Evolutionary conservation across 2,888 invertebrate species (phyloP), one percentile per base, ranked within the genome.

Genomic region (Ypsolopha scabrella): DNA sequence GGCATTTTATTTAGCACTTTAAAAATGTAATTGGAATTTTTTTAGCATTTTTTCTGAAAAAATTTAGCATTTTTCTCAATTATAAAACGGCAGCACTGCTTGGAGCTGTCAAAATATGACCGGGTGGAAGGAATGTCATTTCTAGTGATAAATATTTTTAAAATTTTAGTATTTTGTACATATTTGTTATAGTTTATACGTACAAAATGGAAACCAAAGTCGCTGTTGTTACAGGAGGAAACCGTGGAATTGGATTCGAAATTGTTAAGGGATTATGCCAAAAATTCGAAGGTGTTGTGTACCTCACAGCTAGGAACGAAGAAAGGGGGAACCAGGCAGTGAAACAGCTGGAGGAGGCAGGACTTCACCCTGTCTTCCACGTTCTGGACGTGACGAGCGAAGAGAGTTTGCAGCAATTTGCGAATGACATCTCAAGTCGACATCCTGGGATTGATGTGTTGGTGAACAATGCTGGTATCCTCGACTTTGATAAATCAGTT

Each of bases 401-500:
- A 60, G 74, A 80, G 7, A 93, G 92, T 65, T 80, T 93, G 54
- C 73, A 86, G 57, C 77, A 71, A 24, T 90, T 94, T 57, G 85
- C 85, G 41, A 77, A 88, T 54, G 87, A 88, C 65, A 75, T 94
- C 54, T 75, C 88, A 60, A 75, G 80, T 53, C 88, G 87, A 53
- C 87, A 93, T 70, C 89, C 89, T 36, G 92, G 93, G 24, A 80
- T 94, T 53, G 93, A 94, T 75, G 76, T 94, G 55, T 81, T 94
- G 49, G 88, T 94, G 56, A 94, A 94, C 73, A 94, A 94, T 79
- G 94, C 94, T 61, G 93, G 90, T 34, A 90, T 93, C 60, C 89
- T 92, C 35, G 93, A 89, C 68, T 91, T 90, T 79, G 72, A 71
- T 59, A 82, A 82, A 53, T 87, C 90, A 2, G 91, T 90, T 56